A percentile compares a stretch with the other conserved stretches of the same genome.
These are phyloP conservation scores for Mesembrinibis cayennensis DNA, from an alignment of 2,113 vertebrate species.

Conservation along the genomic window DNA sequence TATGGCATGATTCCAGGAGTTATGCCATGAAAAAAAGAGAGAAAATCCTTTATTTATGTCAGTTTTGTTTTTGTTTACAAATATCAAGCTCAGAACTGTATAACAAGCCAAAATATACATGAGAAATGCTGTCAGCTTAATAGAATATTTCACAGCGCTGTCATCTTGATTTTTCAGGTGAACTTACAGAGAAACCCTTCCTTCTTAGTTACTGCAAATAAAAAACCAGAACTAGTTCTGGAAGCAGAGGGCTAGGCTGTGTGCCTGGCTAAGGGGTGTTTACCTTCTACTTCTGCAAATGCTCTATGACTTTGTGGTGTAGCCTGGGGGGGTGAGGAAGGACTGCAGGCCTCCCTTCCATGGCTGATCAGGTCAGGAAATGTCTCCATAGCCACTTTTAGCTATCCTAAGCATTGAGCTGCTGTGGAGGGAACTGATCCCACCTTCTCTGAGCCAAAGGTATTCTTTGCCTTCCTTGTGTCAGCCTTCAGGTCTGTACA, in stretches of 20 bases:
- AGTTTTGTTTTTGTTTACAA: slow-evolving; percentile 35
- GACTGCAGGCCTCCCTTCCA: not conserved
- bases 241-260: not conserved
- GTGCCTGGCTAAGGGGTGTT: not conserved
- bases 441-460: not conserved
- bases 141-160: slow-evolving; percentile 4
- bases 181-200: not conserved
- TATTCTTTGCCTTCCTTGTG: not conserved
- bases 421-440: not conserved
- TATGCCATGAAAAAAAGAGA: not conserved
- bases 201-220: not conserved
- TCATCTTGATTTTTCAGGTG: slow-evolving; percentile 40
- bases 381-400: not conserved
- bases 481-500: not conserved
- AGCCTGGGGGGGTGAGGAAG: not conserved
- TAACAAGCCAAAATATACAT: slow-evolving; percentile 33
- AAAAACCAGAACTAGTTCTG: not conserved
- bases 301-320: not conserved
- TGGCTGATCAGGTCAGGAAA: not conserved
- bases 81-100: slow-evolving; percentile 9
- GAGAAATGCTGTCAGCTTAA: slow-evolving; percentile 33
- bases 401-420: not conserved
- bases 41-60: slow-evolving; percentile 17
- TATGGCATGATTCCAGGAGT: not conserved
- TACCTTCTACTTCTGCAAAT: not conserved